Evolutionary conservation across 2,888 invertebrate genomes (phyloP).

Genomic region (Heliconius charithonia): DNA sequence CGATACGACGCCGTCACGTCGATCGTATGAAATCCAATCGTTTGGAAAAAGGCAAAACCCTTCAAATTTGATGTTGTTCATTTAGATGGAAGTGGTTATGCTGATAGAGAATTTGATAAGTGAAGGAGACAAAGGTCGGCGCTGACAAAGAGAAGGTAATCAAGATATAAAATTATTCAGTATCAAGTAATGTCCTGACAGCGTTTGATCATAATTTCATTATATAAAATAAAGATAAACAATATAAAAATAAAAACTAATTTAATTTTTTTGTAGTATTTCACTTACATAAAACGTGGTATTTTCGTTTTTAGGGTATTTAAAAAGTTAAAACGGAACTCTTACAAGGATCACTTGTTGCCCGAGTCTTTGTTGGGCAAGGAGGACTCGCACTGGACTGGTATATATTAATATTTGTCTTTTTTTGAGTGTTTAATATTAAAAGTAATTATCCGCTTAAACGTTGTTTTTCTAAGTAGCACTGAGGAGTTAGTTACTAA

Average conservation of each 20-base stretch:
- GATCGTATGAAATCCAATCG: conserved; percentile 49
- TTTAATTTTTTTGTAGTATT: too few species aligned
- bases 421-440: too few species aligned
- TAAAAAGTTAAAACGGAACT: too few species aligned
- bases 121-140: conserved; percentile 72
- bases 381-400: too few species aligned
- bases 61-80: conserved; percentile 64
- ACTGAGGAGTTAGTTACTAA: neutral
- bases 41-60: conserved; percentile 45
- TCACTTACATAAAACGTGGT: neutral
- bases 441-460: too few species aligned
- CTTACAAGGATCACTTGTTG: too few species aligned
- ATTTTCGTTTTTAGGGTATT: too few species aligned
- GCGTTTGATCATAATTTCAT: conserved; percentile 36
- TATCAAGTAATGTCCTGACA: conserved; percentile 45
- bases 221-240: neutral
- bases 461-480: too few species aligned
- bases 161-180: conserved; percentile 63
- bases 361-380: too few species aligned
- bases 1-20: conserved; percentile 39
- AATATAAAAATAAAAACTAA: too few species aligned
- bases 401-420: too few species aligned
- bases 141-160: conserved; percentile 67
- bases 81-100: conserved; percentile 59
- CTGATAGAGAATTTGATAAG: conserved; percentile 63